Conservation (phyloP, 2,113 vertebrate genomes). For the Sylvietta virens region DNA sequence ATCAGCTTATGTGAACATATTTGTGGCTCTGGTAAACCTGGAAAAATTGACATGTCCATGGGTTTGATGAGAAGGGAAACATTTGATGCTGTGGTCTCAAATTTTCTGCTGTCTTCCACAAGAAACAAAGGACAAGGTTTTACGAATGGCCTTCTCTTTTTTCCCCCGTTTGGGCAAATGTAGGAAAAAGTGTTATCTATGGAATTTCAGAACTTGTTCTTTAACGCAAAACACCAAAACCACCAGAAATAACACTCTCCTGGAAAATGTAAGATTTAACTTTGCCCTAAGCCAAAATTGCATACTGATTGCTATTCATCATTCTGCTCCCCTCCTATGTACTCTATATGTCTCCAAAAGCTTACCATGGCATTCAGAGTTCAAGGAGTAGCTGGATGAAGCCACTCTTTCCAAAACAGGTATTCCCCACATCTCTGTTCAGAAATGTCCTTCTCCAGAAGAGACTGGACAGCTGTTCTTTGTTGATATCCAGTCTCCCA, state of each 20-base stretch:
- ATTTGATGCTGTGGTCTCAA: conserved; percentile 41
- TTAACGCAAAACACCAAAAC: conserved; percentile 39
- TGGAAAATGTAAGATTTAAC: conserved; percentile 31
- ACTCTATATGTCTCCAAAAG: background rate
- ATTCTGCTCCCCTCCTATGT: background rate
- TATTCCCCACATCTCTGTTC: background rate
- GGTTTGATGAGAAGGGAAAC: conserved; percentile 54
- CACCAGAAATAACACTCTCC: conserved; percentile 40
- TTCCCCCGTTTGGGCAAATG: background rate
- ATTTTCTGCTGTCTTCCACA: conserved; percentile 52
- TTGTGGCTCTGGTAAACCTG: conserved; percentile 50
- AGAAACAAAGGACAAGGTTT: conserved; percentile 52
- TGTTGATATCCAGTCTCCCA: background rate
- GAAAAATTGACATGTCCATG: conserved; percentile 52
- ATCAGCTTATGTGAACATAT: conserved; percentile 45
- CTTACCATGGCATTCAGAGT: background rate
- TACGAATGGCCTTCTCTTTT: background rate
- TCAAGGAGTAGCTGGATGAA: background rate
- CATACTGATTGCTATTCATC: conserved; percentile 16
- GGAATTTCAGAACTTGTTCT: conserved; percentile 24
- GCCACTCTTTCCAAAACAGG: background rate
- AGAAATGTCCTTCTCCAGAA: background rate
- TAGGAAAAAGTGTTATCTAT: conserved; percentile 52
- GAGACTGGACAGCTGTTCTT: background rate
- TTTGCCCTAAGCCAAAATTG: conserved; percentile 9